These are phyloP conservation scores for Ciconia maguari DNA, from an alignment of 2,113 vertebrate genomes.

Conservation along the genomic window DNA sequence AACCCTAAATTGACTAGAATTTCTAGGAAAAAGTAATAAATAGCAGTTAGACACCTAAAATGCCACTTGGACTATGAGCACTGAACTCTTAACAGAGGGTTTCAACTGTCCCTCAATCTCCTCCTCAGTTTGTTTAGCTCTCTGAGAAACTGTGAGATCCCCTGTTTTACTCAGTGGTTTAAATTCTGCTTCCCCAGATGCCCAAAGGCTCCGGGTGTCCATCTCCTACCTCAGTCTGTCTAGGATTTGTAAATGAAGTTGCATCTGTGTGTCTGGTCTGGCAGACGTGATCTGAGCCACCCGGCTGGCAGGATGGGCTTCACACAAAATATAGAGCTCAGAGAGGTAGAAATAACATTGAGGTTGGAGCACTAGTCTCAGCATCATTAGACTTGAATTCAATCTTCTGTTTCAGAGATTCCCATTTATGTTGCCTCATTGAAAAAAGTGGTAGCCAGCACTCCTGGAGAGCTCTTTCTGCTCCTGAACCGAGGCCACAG, in stretches of 20 bases:
- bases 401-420: not conserved
- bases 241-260: not conserved
- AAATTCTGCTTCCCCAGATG: not conserved
- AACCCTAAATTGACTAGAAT: not conserved
- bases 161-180: not conserved
- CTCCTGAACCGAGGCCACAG: not conserved
- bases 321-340: not conserved
- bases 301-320: not conserved
- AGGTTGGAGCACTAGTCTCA: not conserved
- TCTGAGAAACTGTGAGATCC: not conserved
- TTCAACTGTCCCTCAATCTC: not conserved
- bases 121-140: not conserved
- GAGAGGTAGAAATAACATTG: not conserved
- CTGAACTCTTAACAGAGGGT: not conserved
- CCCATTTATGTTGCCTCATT: not conserved
- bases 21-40: not conserved
- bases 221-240: not conserved
- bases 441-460: not conserved
- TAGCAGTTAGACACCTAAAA: not conserved
- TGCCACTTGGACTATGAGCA: not conserved
- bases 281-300: not conserved
- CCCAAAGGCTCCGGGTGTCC: not conserved
- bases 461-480: not conserved
- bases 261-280: not conserved
- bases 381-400: not conserved